phyloP scores from a whole-genome alignment of 2,797 vertebrate genomes.

The Ceryle rudis region DNA sequence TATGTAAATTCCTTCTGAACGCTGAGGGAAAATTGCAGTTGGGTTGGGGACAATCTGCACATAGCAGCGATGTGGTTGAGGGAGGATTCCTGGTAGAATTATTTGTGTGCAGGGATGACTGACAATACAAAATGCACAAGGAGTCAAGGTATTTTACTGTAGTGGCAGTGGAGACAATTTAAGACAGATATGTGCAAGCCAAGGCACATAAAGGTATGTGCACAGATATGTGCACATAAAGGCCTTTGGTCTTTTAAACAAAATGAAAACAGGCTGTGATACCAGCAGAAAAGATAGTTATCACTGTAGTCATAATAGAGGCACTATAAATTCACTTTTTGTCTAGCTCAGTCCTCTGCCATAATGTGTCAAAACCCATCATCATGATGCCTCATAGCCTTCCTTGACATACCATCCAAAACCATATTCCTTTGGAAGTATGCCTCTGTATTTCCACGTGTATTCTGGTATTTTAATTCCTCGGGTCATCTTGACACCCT shows the following conservation, averaged over 20 bases:
- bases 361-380: background rate
- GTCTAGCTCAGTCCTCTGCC: background rate
- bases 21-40: background rate
- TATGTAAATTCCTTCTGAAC: background rate
- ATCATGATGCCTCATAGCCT: background rate
- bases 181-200: background rate
- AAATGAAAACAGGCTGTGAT: slow-evolving; percentile 13
- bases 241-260: background rate
- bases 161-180: background rate
- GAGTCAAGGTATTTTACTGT: background rate
- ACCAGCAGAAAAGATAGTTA: background rate
- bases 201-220: background rate
- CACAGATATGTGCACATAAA: background rate
- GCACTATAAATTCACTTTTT: background rate
- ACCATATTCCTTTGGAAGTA: background rate
- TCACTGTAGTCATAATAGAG: background rate
- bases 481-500: background rate
- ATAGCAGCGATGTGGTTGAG: background rate
- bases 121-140: background rate
- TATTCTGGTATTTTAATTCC: background rate
- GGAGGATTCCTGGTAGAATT: background rate
- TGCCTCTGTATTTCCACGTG: background rate
- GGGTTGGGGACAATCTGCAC: background rate
- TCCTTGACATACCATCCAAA: background rate
- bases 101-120: background rate